These are phyloP conservation scores for Passerina amoena DNA, from an alignment of 2,113 vertebrate genomes.

Conservation along the genomic window DNA sequence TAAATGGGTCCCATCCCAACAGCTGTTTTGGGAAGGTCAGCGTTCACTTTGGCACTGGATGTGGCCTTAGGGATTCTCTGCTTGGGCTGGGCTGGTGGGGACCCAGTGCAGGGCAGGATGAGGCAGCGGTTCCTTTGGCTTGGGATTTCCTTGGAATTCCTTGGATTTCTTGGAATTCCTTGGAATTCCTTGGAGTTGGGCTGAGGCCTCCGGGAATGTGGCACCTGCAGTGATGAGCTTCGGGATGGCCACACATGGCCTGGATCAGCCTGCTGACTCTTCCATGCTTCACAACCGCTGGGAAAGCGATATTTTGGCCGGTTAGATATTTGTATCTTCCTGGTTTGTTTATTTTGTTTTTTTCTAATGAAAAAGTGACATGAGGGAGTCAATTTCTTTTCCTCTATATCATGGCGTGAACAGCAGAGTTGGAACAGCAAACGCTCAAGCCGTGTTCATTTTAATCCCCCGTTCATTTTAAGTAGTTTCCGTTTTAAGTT, in stretches of 20 bases:
- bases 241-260: neutral
- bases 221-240: rapidly evolving
- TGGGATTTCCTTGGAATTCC: neutral
- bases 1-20: neutral
- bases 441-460: neutral
- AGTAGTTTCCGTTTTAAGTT: neutral
- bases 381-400: neutral
- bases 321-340: rapidly evolving
- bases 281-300: neutral
- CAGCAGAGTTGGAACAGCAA: neutral
- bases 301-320: rapidly evolving
- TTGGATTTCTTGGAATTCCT: neutral
- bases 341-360: neutral
- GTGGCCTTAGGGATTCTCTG: rapidly evolving
- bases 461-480: neutral
- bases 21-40: rapidly evolving
- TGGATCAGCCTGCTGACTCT: neutral
- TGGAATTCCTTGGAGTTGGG: neutral
- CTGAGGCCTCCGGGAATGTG: neutral
- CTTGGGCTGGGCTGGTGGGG: too few species aligned
- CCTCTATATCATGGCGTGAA: neutral
- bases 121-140: neutral
- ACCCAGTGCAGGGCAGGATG: rapidly evolving
- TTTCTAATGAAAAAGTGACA: neutral
- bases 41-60: rapidly evolving